A percentile compares a stretch with the other conserved stretches of the same genome.
Evolutionary conservation across 1,140 invertebrate species (phyloP).

Genomic region (Akabosia matsudoensis): DNA sequence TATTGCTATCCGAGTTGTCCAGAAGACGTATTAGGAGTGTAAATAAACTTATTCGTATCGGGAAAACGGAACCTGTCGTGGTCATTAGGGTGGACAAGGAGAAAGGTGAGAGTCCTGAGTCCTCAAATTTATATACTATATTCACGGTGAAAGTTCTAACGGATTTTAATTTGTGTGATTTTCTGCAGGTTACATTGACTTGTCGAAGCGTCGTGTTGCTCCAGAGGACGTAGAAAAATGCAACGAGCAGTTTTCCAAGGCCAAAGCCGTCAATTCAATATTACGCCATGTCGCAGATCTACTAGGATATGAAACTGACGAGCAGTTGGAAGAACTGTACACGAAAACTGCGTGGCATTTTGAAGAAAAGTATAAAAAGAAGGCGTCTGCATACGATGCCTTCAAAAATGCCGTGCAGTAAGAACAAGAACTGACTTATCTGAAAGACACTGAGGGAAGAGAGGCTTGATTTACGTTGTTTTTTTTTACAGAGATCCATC

Average conservation of each 20-base stretch:
- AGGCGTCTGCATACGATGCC: conserved; percentile 92
- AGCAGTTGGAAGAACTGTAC: conserved; percentile 92
- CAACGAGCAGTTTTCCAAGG: conserved; percentile 96
- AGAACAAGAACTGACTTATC: conserved; percentile 51
- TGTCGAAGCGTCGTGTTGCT: conserved; percentile 97
- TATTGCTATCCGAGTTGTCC: conserved; percentile 91
- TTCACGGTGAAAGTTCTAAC: background rate
- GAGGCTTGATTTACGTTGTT: background rate
- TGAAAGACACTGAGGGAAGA: background rate
- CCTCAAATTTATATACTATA: background rate
- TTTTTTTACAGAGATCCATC: conserved; percentile 71
- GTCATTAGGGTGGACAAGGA: conserved; percentile 99
- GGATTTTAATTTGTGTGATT: background rate
- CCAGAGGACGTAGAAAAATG: conserved; percentile 97
- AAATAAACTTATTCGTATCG: conserved; percentile 98
- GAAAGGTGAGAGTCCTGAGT: no score
- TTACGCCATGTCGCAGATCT: conserved; percentile 94
- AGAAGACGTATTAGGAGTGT: conserved; percentile 97
- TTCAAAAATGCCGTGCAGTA: conserved; percentile 98
- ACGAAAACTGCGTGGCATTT: conserved; percentile 98
- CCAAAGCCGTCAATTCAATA: conserved; percentile 98
- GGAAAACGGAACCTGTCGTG: conserved; percentile 97
- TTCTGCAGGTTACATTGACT: conserved; percentile 90
- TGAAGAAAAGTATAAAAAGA: conserved; percentile 96
- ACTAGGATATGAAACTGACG: conserved; percentile 82